A percentile compares a stretch with the other conserved stretches of the same genome.
Evolutionary conservation across 37 sponge, comb jelly and placozoan species (phyloP).

Genomic region (Eunapius fragilis): DNA sequence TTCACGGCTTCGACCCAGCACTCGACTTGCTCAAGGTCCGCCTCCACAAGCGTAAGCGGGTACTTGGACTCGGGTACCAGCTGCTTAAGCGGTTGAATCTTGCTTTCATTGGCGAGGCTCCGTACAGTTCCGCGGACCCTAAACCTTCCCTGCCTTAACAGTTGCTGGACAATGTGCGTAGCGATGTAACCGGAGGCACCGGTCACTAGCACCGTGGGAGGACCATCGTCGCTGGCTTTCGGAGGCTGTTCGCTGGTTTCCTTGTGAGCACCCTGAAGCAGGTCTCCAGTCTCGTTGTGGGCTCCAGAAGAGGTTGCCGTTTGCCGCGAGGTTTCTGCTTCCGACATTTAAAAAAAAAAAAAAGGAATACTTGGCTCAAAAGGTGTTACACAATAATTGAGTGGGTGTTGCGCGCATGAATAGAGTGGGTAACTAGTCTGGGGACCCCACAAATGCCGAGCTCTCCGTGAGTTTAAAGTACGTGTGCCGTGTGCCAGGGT

Average conservation of each 20-base stretch:
- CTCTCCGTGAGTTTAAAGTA: too few relatives aligned
- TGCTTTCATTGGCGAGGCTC: conserved; percentile 63
- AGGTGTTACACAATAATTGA: too few relatives aligned
- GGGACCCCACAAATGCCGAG: too few relatives aligned
- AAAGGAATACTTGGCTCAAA: too few relatives aligned
- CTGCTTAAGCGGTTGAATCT: conserved; percentile 65
- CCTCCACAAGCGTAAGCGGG: conserved; percentile 81
- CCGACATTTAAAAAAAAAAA: too few relatives aligned
- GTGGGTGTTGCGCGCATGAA: too few relatives aligned
- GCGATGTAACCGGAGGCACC: conserved; percentile 93
- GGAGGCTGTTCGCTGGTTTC: not conserved
- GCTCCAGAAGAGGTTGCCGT: not conserved
- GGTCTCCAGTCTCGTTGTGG: conserved; percentile 2
- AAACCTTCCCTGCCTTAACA: conserved; percentile 59
- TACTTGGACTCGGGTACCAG: conserved; percentile 66
- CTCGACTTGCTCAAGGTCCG: conserved; percentile 70
- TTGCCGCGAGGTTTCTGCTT: conserved; percentile 13
- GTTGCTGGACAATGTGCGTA: conserved; percentile 68
- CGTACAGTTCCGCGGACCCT: conserved; percentile 88
- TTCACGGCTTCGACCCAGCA: conserved; percentile 84
- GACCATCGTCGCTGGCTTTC: conserved; percentile 39
- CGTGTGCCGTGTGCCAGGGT: too few relatives aligned
- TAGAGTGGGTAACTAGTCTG: too few relatives aligned
- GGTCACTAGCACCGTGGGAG: conserved; percentile 80
- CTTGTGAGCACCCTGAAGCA: too few relatives aligned